Conservation (phyloP, 2,113 vertebrate genomes). For the Anhinga anhinga region DNA sequence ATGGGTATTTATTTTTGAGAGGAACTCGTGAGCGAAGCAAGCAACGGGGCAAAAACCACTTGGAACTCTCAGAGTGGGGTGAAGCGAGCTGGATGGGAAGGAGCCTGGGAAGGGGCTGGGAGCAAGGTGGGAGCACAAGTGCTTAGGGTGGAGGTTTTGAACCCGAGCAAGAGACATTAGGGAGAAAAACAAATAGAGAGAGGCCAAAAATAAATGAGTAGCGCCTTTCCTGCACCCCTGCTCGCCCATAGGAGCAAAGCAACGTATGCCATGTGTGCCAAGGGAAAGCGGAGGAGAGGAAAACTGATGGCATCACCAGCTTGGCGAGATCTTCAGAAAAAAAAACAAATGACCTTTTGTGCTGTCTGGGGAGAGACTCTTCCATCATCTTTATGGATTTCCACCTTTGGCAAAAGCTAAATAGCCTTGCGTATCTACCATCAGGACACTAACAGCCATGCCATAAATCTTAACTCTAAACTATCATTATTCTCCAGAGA, state of each 20-base stretch:
- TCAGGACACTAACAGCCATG: neutral
- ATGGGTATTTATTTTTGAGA: neutral
- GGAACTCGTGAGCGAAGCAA: neutral
- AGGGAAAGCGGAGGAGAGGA: neutral
- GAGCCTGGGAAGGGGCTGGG: neutral
- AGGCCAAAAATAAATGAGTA: neutral
- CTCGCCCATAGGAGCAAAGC: neutral
- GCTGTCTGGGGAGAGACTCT: neutral
- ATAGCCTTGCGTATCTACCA: conserved; percentile 2
- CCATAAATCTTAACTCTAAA: conserved; percentile 47
- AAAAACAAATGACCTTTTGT: conserved; percentile 32
- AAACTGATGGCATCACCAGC: neutral
- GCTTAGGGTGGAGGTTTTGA: neutral
- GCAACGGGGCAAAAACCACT: neutral
- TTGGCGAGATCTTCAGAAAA: neutral
- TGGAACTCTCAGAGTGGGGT: neutral
- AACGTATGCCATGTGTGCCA: neutral
- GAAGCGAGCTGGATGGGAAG: neutral
- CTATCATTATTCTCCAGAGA: neutral
- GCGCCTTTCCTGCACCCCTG: neutral
- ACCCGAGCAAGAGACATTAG: neutral
- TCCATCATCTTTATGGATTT: conserved; percentile 51
- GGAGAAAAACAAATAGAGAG: neutral
- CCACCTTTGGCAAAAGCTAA: conserved; percentile 22
- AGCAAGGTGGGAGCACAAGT: neutral